A percentile compares a stretch with the other conserved stretches of the same genome.
These are phyloP conservation scores for Brenthis daphne DNA, from an alignment of 2,888 invertebrate genomes.

Conservation along the genomic window DNA sequence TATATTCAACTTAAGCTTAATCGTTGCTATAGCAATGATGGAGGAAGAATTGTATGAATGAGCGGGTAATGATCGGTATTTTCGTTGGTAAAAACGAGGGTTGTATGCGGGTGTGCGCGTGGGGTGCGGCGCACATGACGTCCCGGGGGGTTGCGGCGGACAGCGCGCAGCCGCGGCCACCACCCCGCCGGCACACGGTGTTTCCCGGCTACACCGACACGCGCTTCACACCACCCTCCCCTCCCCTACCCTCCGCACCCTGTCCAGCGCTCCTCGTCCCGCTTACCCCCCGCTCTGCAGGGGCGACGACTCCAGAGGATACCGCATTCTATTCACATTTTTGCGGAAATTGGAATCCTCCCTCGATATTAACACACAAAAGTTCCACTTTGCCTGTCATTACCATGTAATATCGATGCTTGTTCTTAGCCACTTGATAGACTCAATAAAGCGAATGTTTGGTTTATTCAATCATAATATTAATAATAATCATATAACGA, in stretches of 20 bases:
- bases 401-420: constrained; percentile 25
- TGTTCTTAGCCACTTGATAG: constrained; percentile 22
- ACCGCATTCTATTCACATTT: constrained; percentile 66
- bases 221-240: constrained; percentile 42
- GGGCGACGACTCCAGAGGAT: constrained; percentile 61
- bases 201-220: constrained; percentile 42
- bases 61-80: constrained; percentile 68
- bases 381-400: constrained; percentile 41
- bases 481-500: constrained; percentile 18
- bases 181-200: constrained; percentile 47
- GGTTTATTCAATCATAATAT: constrained; percentile 31
- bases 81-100: constrained; percentile 44
- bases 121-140: constrained; percentile 55
- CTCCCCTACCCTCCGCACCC: neutral
- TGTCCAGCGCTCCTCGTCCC: constrained; percentile 26
- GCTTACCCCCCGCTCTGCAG: constrained; percentile 54
- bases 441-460: constrained; percentile 28
- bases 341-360: constrained; percentile 75
- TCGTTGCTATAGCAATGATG: constrained; percentile 62
- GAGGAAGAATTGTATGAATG: constrained; percentile 64
- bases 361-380: constrained; percentile 51
- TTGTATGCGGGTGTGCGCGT: constrained; percentile 45
- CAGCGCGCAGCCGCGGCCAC: constrained; percentile 62
- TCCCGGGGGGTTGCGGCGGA: constrained; percentile 53
- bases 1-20: constrained; percentile 20